Evolutionary conservation across 2,113 vertebrate genomes (phyloP), one percentile per base, ranked within the genome.

Genomic region (Sitta europaea): DNA sequence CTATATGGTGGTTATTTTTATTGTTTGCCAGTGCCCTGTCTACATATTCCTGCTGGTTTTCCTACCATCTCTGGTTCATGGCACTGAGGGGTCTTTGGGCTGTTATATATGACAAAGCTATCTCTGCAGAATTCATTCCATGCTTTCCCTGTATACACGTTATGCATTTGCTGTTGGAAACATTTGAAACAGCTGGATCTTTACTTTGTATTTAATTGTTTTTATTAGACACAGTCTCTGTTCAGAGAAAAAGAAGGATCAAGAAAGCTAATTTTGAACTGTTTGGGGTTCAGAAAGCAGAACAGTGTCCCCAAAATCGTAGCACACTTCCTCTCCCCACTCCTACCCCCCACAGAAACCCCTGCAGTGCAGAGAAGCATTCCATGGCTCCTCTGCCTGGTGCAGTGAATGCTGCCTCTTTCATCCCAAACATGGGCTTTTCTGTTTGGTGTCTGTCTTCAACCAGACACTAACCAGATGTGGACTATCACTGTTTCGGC

Each of bases 391-490:
- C 66, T 90, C 82, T 88, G 78, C 75, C 53, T 40, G 70, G 31
- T 62, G 63, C 55, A n/a, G 51, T 28, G 50, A 77, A n/a, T 55
- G 59, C 63, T 79, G 42, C 33, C 31, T 92, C 78, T 86, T 90
- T 92, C 74, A 94, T 93, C 67, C 65, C 88, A 96, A 90, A 94
- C 61, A 63, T 55, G 61, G 88, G 24, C 61, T 93, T 79, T 93
- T 95, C 92, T 96, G 0, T 86, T 92, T 74, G 88, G 76, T 92
- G n/a, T 78, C 82, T 90, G 75, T 61, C 65, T 90, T 59, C 53
- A 77, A 43, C 29, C 72, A 95, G 82, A 94, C 92, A 91, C 75
- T 94, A 94, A 93, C 79, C 93, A 95, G 88, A 91, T 83, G 88
- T 91, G 61, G 92, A 61, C 76, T 91, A 78, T 94, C 90, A 61